Evolutionary conservation across 2,797 vertebrate genomes (phyloP), one percentile per base, ranked within the genome.

Genomic region (Erethizon dorsatum): DNA sequence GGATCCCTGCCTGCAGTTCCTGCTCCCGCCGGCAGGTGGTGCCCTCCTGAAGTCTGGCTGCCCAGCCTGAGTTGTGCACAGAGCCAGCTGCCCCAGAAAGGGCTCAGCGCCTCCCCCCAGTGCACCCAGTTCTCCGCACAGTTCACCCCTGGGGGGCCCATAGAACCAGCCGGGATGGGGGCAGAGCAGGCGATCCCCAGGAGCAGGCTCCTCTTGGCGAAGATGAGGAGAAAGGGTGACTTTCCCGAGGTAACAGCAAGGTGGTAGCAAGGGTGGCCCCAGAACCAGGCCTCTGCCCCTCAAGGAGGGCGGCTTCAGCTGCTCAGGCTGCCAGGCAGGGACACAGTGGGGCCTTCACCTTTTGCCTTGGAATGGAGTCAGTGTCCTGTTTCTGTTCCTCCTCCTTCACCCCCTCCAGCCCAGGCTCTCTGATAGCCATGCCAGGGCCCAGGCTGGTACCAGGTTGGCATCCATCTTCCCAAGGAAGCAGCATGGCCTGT

Each of bases 311-410:
- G 1, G 26, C 17, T 3, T 37, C 41, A 0, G 28, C 61, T 6
- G 0, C 5, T 3, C 28, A 2, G 0, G 3, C 31, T 5, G n/a
- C 90, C 26, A n/a, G 65, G 77, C 95, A 87, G 92, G 93, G 85
- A 56, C 7, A 41, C 80, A 22, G 59, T 2, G 1, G 57, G 50
- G 59, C 82, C 26, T 85, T 88, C 88, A 95, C 94, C 83, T 96
- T 88, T 89, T 80, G 96, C 97, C 97, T 96, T 97, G 96, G 91
- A 89, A 33, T 6, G 78, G 87, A 88, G 54, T 87, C 83, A 47
- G 59, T 20, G 3, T 15, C 31, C 8, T 3, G 12, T 1, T 2
- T 2, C 4, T 20, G 41, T 7, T 2, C 14, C 4, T 22, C 1
- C 9, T 41, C 37, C 24, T 5, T 15, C 47, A 5, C 2, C 31